Evolutionary conservation across 2,888 invertebrate genomes (phyloP).

Genomic region (Frankliniella intonsa): DNA sequence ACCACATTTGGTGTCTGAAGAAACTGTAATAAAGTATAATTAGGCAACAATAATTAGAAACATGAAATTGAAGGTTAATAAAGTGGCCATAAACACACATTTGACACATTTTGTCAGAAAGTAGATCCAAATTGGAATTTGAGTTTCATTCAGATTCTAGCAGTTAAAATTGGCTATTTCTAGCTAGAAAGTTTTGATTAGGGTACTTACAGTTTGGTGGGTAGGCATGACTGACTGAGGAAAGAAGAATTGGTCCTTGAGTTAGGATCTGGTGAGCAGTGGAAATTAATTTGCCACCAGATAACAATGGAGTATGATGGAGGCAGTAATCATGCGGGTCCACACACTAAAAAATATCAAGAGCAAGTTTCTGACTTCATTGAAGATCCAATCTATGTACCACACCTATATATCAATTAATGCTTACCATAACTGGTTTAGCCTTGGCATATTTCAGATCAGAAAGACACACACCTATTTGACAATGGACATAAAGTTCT

Average conservation of each 20-base stretch:
- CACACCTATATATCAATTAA: no score
- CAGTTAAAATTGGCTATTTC: not conserved
- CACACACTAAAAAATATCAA: not conserved
- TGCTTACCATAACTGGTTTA: slow-evolving; percentile 40
- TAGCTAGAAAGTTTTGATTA: not conserved
- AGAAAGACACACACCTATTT: slow-evolving; percentile 43
- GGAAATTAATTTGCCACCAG: not conserved
- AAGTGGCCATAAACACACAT: no score
- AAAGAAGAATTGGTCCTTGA: not conserved
- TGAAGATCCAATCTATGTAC: not conserved
- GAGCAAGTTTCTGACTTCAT: no score
- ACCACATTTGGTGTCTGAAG: not conserved
- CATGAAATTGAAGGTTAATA: no score
- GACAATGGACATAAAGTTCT: slow-evolving; percentile 43
- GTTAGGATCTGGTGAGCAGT: not conserved
- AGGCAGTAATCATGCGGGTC: not conserved
- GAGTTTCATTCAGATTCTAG: no score
- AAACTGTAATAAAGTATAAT: not conserved
- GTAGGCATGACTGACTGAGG: not conserved
- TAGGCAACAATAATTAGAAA: not conserved
- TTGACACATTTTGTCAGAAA: no score
- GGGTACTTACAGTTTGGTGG: not conserved
- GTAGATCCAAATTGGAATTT: no score
- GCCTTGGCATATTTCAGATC: slow-evolving; percentile 37
- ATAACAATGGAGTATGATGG: not conserved